Percentiles rank a stretch among this genome's conserved stretches.
Evolutionary conservation across 2,888 invertebrate species (phyloP).

Genomic region (Kryphioiulus occultus): DNA sequence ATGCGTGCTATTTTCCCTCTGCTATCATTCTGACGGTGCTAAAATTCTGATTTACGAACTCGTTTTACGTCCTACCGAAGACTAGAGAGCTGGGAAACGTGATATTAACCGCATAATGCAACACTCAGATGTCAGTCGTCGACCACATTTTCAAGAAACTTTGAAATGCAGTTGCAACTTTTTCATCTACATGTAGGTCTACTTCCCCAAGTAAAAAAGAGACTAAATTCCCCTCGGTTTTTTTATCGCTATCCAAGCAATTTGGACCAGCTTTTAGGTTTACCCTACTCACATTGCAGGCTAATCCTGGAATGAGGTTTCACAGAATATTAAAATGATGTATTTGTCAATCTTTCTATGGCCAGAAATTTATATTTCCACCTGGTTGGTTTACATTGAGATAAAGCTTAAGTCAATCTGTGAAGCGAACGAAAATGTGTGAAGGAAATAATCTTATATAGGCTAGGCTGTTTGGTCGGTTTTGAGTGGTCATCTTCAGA

Average conservation of each 20-base stretch:
- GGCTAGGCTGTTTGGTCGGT: too few species aligned
- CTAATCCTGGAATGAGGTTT: background rate
- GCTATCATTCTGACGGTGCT: background rate
- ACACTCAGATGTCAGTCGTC: background rate
- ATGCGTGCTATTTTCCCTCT: background rate
- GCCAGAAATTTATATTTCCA: too few species aligned
- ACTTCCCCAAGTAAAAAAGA: background rate
- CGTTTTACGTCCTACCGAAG: background rate
- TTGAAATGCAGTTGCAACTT: background rate
- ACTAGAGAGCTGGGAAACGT: background rate
- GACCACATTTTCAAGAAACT: background rate
- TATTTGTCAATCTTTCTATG: too few species aligned
- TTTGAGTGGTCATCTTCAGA: too few species aligned
- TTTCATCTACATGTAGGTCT: too few species aligned
- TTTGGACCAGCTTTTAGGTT: background rate
- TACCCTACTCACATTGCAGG: background rate
- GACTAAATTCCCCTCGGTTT: background rate
- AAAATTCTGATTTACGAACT: conserved; percentile 24
- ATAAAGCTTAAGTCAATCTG: too few species aligned
- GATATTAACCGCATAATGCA: conserved; percentile 8
- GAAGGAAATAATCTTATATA: too few species aligned
- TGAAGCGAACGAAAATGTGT: too few species aligned
- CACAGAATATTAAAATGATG: too few species aligned
- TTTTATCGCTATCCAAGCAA: background rate
- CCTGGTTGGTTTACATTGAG: too few species aligned